Percentiles rank a stretch among this genome's conserved stretches.
Conservation (phyloP, 2,888 invertebrate genomes). For the Schrankia costaestrigalis region DNA sequence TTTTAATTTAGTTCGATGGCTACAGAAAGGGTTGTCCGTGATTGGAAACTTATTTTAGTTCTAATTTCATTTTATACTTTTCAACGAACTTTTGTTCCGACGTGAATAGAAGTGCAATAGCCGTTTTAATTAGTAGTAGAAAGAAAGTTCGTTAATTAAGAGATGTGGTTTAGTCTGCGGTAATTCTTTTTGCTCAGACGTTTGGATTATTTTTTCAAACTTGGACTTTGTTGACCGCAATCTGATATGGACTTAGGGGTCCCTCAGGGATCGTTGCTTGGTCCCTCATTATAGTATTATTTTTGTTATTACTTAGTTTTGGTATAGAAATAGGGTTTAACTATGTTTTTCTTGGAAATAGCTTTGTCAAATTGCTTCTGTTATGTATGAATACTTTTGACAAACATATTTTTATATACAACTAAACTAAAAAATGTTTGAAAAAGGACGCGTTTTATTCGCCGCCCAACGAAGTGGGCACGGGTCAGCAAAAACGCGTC, state of each 20-base stretch:
- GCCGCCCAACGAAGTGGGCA: no score
- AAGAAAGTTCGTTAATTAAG: conserved; percentile 7
- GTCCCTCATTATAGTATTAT: no score
- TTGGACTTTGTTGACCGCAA: neutral
- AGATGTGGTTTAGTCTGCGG: conserved; percentile 1
- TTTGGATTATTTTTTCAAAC: conserved; percentile 1
- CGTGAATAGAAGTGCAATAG: conserved; percentile 7
- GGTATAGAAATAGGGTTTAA: no score
- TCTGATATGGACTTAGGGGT: conserved; percentile 1
- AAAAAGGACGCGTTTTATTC: no score
- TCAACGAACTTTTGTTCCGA: conserved; percentile 7
- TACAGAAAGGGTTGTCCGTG: conserved; percentile 1
- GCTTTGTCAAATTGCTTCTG: no score
- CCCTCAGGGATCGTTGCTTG: no score
- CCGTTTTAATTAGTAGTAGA: conserved; percentile 10
- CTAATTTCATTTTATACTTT: conserved; percentile 13
- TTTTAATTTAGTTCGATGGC: neutral
- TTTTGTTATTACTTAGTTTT: no score
- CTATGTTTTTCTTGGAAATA: no score
- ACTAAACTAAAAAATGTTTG: no score
- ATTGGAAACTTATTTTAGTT: conserved; percentile 12
- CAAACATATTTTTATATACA: no score
- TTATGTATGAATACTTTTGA: no score
- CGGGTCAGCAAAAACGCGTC: no score
- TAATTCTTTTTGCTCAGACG: neutral